These are phyloP conservation scores for Limulus polyphemus DNA, from an alignment of 2,888 invertebrate genomes.

Conservation along the genomic window DNA sequence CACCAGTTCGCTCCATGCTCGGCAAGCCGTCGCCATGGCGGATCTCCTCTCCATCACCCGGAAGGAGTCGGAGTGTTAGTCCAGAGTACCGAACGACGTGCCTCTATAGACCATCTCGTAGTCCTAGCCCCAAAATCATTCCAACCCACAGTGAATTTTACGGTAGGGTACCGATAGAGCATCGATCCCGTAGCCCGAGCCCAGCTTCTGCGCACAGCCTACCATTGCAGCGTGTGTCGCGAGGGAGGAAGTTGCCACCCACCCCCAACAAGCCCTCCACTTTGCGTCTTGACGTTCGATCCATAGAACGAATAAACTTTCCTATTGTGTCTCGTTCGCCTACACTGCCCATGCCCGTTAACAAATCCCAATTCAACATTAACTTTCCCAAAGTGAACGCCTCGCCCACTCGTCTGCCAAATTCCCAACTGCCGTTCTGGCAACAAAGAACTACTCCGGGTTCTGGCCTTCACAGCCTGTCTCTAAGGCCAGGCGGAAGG, in stretches of 20 bases:
- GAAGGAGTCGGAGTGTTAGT: slow-evolving; percentile 9
- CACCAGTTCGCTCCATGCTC: no score
- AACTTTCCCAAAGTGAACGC: slow-evolving; percentile 90
- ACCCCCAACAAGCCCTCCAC: slow-evolving; percentile 90
- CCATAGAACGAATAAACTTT: slow-evolving; percentile 30
- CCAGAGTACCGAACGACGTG: slow-evolving; percentile 30
- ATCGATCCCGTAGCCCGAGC: slow-evolving; percentile 41
- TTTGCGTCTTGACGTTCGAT: slow-evolving; percentile 40
- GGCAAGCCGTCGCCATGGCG: no score
- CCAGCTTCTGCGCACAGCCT: slow-evolving; percentile 29
- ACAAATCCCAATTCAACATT: slow-evolving; percentile 38
- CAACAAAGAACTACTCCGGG: slow-evolving; percentile 11
- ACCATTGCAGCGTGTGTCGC: slow-evolving; percentile 15
- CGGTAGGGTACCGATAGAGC: slow-evolving; percentile 40
- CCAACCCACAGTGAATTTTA: slow-evolving; percentile 29
- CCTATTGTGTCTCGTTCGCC: slow-evolving; percentile 40
- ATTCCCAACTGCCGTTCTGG: slow-evolving; percentile 19
- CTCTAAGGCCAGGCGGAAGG: not conserved
- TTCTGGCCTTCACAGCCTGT: slow-evolving; percentile 4
- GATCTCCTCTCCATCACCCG: no score
- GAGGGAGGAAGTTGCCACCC: slow-evolving; percentile 59
- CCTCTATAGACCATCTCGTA: slow-evolving; percentile 53
- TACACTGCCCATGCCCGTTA: slow-evolving; percentile 33
- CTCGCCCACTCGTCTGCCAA: slow-evolving; percentile 64
- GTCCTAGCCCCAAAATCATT: slow-evolving; percentile 44